Conservation (phyloP, 2,888 invertebrate species). For the Lepidochrysops patricia region DNA sequence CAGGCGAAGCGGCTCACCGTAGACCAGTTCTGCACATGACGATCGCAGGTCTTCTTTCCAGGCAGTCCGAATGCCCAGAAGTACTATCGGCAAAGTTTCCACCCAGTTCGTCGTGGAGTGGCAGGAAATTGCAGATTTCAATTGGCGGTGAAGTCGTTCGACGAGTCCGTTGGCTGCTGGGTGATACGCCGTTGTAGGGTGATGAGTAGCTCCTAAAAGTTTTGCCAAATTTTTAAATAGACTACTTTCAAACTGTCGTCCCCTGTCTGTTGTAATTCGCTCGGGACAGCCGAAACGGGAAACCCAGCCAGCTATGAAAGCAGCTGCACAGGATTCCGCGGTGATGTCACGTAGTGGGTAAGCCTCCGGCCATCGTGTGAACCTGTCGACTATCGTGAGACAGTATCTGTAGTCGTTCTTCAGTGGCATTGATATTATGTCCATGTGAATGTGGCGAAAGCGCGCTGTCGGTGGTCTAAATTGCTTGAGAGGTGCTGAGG, state of each 20-base stretch:
- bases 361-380: slow-evolving; percentile 17
- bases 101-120: slow-evolving; percentile 21
- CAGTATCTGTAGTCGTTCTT: neutral
- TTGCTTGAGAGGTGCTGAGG: no score
- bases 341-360: neutral
- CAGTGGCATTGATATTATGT: neutral
- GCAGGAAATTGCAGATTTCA: slow-evolving; percentile 13
- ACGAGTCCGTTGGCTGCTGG: slow-evolving; percentile 17
- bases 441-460: neutral
- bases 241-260: slow-evolving; percentile 29
- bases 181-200: slow-evolving; percentile 28
- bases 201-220: slow-evolving; percentile 21
- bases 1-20: slow-evolving; percentile 26
- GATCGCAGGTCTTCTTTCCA: slow-evolving; percentile 24
- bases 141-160: neutral
- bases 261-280: slow-evolving; percentile 3
- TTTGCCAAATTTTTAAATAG: slow-evolving; percentile 22
- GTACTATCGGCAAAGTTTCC: slow-evolving; percentile 23
- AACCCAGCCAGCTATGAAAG: neutral
- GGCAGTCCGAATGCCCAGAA: slow-evolving; percentile 23
- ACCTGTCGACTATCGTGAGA: neutral
- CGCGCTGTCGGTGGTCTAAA: neutral
- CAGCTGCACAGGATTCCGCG: neutral
- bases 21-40: slow-evolving; percentile 27
- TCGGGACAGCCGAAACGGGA: neutral